Evolutionary conservation across 1,140 invertebrate genomes (phyloP).

Genomic region (Lepidotrigona ventralis): DNA sequence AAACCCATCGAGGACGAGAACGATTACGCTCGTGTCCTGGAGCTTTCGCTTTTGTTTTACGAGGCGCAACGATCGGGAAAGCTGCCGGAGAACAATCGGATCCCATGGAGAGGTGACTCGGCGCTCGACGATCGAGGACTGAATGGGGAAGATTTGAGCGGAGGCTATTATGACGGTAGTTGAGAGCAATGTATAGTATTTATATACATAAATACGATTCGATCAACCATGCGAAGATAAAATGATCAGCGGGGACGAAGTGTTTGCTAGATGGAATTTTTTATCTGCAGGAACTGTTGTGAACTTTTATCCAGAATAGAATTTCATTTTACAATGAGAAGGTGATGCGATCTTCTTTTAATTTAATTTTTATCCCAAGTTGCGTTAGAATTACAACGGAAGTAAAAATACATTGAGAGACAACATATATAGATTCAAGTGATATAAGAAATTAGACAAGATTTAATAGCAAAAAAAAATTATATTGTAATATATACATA

Average conservation of each 20-base stretch:
- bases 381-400: no score
- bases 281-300: background rate
- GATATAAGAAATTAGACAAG: no score
- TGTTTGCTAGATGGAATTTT: background rate
- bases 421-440: no score
- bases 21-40: constrained; percentile 81
- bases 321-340: no score
- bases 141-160: constrained; percentile 82
- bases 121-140: constrained; percentile 81
- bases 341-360: no score
- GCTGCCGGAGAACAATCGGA: constrained; percentile 81
- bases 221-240: background rate
- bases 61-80: constrained; percentile 85
- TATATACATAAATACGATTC: background rate
- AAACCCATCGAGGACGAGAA: constrained; percentile 58
- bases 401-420: no score
- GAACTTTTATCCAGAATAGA: background rate
- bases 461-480: no score
- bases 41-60: constrained; percentile 83
- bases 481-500: no score
- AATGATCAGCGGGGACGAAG: background rate
- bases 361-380: no score
- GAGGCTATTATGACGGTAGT: constrained; percentile 86
- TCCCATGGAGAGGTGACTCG: constrained; percentile 83
- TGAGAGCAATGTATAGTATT: background rate